Evolutionary conservation across 2,113 vertebrate species (phyloP).

Genomic region (Sardina pilchardus): DNA sequence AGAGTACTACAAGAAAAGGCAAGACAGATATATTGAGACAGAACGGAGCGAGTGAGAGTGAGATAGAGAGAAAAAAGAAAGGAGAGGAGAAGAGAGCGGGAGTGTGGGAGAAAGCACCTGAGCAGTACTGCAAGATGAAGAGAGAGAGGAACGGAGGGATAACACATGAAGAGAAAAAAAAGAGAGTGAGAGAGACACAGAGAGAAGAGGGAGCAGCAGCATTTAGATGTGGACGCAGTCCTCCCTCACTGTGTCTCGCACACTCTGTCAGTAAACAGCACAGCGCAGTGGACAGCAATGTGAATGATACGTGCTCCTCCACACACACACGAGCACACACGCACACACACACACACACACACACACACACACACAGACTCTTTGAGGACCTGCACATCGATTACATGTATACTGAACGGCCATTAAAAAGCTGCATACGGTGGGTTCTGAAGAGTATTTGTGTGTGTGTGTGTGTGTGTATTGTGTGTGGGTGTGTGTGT

Average conservation of each 20-base stretch:
- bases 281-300: conserved; percentile 39
- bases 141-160: not conserved
- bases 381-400: not conserved
- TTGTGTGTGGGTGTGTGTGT: not conserved
- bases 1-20: too few species aligned
- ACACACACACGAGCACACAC: conserved; percentile 10
- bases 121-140: not conserved
- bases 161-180: not conserved
- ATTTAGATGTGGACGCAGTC: conserved; percentile 2
- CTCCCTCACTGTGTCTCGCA: not conserved
- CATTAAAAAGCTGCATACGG: too few species aligned
- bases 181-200: not conserved
- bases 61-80: not conserved
- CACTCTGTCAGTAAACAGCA: conserved; percentile 43
- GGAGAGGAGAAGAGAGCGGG: not conserved
- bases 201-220: not conserved
- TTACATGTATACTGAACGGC: too few species aligned
- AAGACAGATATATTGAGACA: not conserved
- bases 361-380: conserved; percentile 9
- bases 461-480: not conserved
- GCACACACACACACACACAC: conserved; percentile 7
- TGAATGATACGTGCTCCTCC: conserved; percentile 25
- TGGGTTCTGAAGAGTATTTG: not conserved
- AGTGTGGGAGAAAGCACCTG: not conserved
- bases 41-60: not conserved